Percentiles rank a stretch among this genome's conserved stretches.
phyloP scores from a whole-genome alignment of 2,888 invertebrate species.

The Odontocolon sp. region DNA sequence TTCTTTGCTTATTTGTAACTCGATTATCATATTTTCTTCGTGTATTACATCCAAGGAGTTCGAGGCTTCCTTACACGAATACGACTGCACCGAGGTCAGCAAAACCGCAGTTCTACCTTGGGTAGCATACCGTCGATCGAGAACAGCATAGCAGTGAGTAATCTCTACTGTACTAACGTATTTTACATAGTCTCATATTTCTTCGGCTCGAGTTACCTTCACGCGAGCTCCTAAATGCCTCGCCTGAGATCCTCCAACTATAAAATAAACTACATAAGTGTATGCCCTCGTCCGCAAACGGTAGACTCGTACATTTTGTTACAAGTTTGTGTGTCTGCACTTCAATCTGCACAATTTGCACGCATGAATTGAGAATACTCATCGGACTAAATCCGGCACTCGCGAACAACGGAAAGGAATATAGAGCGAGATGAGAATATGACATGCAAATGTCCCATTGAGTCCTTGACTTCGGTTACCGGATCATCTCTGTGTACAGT shows the following conservation, averaged over 20 bases:
- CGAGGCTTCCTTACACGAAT: slow-evolving; percentile 74
- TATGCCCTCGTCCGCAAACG: slow-evolving; percentile 5
- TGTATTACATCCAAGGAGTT: slow-evolving; percentile 63
- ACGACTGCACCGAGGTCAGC: slow-evolving; percentile 64
- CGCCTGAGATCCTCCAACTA: slow-evolving; percentile 11
- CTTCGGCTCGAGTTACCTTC: slow-evolving; percentile 49
- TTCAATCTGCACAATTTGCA: slow-evolving; percentile 15
- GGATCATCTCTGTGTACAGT: too few relatives aligned
- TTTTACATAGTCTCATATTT: slow-evolving; percentile 49
- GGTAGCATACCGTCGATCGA: slow-evolving; percentile 69
- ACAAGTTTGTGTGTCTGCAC: too few relatives aligned
- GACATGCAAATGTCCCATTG: background rate
- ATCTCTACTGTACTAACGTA: slow-evolving; percentile 21
- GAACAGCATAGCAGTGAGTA: slow-evolving; percentile 68
- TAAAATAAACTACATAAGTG: slow-evolving; percentile 8
- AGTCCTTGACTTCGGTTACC: background rate
- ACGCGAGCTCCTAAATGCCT: slow-evolving; percentile 24
- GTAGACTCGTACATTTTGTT: too few relatives aligned
- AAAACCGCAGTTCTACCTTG: slow-evolving; percentile 65
- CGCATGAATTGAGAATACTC: slow-evolving; percentile 29
- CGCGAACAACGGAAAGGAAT: background rate
- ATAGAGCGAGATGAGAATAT: background rate
- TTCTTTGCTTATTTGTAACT: slow-evolving; percentile 1
- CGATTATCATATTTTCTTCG: background rate
- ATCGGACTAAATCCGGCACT: background rate